phyloP scores from a whole-genome alignment of 2,113 vertebrate species.

The Ciconia stormi region DNA sequence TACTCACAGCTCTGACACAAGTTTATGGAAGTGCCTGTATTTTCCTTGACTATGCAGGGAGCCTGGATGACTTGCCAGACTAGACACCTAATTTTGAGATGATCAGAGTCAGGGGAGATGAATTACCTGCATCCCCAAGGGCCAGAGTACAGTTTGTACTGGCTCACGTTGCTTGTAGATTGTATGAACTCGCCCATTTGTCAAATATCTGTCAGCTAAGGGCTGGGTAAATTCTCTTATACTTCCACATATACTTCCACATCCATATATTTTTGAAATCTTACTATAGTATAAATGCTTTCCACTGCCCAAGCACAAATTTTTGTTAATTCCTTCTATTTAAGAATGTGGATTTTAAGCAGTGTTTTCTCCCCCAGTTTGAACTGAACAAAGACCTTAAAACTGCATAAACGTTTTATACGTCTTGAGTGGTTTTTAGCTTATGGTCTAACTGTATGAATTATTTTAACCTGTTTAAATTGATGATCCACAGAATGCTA shows the following conservation, averaged over 20 bases:
- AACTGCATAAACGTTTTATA: background rate
- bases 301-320: background rate
- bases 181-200: background rate
- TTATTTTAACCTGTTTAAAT: background rate
- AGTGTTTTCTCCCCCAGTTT: background rate
- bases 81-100: background rate
- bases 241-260: background rate
- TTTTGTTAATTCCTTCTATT: background rate
- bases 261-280: background rate
- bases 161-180: background rate
- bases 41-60: background rate
- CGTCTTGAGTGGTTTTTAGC: background rate
- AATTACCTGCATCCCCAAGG: background rate
- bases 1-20: background rate
- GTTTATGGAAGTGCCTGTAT: background rate
- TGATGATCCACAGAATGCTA: background rate
- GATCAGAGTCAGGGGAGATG: background rate
- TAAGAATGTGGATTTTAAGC: background rate
- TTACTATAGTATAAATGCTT: background rate
- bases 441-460: background rate
- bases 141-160: background rate
- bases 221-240: background rate
- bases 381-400: background rate
- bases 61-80: background rate
- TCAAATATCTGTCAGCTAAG: background rate